Base-by-base conservation (phyloP, 2,113 vertebrate genomes). In the Amblyornis subalaris region DNA sequence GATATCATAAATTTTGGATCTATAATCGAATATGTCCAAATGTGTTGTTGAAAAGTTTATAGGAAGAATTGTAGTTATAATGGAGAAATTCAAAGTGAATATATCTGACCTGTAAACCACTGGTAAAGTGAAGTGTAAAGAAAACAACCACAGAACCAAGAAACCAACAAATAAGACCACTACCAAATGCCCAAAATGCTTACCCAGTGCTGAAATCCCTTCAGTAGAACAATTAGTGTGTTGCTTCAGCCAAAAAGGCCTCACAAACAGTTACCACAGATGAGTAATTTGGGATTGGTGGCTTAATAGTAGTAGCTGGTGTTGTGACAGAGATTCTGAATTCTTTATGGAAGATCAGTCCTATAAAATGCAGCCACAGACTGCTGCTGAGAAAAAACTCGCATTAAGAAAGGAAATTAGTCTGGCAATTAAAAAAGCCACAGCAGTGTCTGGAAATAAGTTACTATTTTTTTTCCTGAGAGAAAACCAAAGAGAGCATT, bases 331-430 rank as follows among this genome's bases (percentile, higher is more conserved):
- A 89, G 71, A 71, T 94, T 96, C 84, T 47, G 55, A 78, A 5
- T 79, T 85, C 74, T 94, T 93, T 89, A 80, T 33, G 48, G 74
- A 93, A 90, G 70, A 77, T 75, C 58, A 67, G 53, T 76, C 79
- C 86, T 95, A 73, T 93, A 95, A 96, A 95, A 91, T 90, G 78
- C 26, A 89, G 74, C 83, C 78, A 88, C 83, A 90, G 77, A 18
- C 53, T 90, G 53, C 73, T 91, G 89, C 85, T 89, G 73, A 89
- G 82, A 66, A 93, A 88, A 90, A 93, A 72, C 8, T 62, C 73
- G 89, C 12, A 65, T 95, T 94, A 86, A 88, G 78, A 86, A 89
- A 93, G 78, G 73, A 94, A 96, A 95, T 95, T 70, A 87, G 47
- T 70, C 47, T 90, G 38, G 17, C 83, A 93, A 93, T 91, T 94